Percentiles rank a stretch among this genome's conserved stretches.
phyloP scores from a whole-genome alignment of 2,888 invertebrate genomes.

The Amphipoea oculea region DNA sequence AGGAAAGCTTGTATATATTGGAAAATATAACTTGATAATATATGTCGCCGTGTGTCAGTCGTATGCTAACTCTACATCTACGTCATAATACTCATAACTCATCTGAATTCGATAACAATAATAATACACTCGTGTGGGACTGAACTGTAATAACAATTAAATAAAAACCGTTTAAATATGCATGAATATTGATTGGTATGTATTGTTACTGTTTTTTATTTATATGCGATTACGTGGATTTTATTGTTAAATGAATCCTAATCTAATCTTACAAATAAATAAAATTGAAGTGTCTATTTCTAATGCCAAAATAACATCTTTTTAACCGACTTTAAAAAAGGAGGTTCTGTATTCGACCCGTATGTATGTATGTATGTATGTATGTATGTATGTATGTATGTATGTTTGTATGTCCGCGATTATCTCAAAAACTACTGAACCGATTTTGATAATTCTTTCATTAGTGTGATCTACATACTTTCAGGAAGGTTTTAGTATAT shows the following conservation, averaged over 20 bases:
- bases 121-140: slow-evolving; percentile 21
- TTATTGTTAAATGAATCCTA: neutral
- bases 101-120: slow-evolving; percentile 36
- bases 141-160: slow-evolving; percentile 23
- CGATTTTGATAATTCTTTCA: no score
- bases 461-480: no score
- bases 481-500: no score
- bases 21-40: neutral
- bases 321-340: no score
- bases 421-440: no score
- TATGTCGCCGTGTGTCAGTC: neutral
- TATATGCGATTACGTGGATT: neutral
- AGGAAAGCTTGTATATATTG: neutral
- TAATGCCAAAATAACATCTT: no score
- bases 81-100: slow-evolving; percentile 6
- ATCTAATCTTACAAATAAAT: neutral
- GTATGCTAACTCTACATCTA: slow-evolving; percentile 13
- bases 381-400: no score
- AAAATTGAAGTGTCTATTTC: neutral
- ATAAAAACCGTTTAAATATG: slow-evolving; percentile 32
- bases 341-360: no score
- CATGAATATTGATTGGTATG: slow-evolving; percentile 29
- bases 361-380: no score
- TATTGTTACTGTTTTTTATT: slow-evolving; percentile 25
- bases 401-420: no score